Evolutionary conservation across 2,888 invertebrate species (phyloP).

Genomic region (Lepidonotus clava): DNA sequence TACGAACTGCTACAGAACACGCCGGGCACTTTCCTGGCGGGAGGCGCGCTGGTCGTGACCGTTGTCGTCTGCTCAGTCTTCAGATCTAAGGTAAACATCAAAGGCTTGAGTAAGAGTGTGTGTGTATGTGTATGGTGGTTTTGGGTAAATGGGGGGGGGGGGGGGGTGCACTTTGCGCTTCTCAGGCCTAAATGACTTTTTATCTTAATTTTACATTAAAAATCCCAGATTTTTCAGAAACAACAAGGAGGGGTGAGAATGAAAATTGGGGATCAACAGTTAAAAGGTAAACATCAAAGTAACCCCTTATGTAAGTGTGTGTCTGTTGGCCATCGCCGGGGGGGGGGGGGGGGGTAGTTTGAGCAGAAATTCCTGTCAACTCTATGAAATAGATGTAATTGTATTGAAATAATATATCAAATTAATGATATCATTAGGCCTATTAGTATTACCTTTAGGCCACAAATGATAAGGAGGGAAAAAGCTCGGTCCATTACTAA

Average conservation of each 20-base stretch:
- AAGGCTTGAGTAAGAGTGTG: too few relatives aligned
- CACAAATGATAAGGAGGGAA: too few relatives aligned
- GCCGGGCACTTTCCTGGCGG: background rate
- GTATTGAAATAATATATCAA: background rate
- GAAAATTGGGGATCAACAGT: background rate
- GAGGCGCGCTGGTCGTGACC: background rate
- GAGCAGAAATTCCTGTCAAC: background rate
- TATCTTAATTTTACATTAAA: too few relatives aligned
- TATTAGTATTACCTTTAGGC: background rate
- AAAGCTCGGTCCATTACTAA: too few relatives aligned
- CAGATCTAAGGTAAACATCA: constrained; percentile 2
- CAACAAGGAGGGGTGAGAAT: background rate
- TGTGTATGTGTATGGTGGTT: too few relatives aligned
- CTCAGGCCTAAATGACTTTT: too few relatives aligned
- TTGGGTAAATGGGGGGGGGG: too few relatives aligned
- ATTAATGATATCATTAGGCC: background rate
- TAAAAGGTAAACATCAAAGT: background rate
- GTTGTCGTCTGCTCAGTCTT: background rate
- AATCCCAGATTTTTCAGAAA: too few relatives aligned
- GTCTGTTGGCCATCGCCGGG: background rate
- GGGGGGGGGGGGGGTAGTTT: background rate
- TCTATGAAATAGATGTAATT: background rate
- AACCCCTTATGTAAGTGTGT: too few relatives aligned
- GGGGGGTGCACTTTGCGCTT: too few relatives aligned
- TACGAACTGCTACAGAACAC: background rate